phyloP scores from a whole-genome alignment of 2,113 vertebrate genomes.

The Pomatostomus ruficeps region DNA sequence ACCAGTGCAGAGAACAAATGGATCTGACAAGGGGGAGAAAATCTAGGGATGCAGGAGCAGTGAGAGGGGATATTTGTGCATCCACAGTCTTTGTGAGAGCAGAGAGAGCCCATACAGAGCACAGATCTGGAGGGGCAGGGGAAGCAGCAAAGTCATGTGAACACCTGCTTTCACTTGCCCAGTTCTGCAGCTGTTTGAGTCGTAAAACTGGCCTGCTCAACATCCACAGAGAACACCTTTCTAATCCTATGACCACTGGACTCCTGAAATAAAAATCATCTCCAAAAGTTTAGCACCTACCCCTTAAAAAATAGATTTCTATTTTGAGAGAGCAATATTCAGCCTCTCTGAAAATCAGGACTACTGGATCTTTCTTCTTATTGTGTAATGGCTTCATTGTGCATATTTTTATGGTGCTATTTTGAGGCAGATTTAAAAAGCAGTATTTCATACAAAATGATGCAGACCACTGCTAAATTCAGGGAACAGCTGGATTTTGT shows the following conservation, averaged over 20 bases:
- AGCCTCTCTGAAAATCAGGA: not conserved
- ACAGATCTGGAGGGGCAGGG: not conserved
- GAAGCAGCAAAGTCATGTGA: not conserved
- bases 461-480: not conserved
- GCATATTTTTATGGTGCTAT: not conserved
- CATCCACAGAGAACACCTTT: not conserved
- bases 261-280: not conserved
- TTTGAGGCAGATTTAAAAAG: constrained; percentile 8
- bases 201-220: not conserved
- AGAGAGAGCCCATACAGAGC: not conserved
- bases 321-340: not conserved
- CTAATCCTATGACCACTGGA: not conserved
- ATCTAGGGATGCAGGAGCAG: not conserved
- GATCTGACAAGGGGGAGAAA: not conserved
- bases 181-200: not conserved
- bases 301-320: not conserved
- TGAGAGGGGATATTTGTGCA: not conserved
- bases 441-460: not conserved
- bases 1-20: not conserved
- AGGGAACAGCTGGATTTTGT: constrained; percentile 41
- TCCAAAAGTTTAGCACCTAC: not conserved
- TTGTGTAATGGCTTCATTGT: not conserved
- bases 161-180: not conserved
- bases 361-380: not conserved
- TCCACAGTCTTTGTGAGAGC: not conserved